A percentile compares a stretch with the other conserved stretches of the same genome.
Conservation (phyloP, 2,797 vertebrate genomes). For the Catharus ustulatus region DNA sequence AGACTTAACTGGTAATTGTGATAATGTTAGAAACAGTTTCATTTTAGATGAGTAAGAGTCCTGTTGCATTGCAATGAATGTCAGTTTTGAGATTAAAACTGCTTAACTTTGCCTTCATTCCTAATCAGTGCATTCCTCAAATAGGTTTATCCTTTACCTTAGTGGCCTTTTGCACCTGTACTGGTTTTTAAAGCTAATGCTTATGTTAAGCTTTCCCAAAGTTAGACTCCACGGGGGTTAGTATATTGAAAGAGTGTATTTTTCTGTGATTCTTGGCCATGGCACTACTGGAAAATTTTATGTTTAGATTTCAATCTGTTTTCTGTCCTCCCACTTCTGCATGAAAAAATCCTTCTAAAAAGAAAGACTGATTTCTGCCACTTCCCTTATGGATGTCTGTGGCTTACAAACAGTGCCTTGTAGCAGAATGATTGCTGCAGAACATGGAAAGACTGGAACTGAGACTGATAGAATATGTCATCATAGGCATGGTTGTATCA, state of each 20-base stretch:
- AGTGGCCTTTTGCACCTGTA: background rate
- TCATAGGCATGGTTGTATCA: background rate
- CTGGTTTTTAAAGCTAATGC: background rate
- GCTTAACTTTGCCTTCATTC: background rate
- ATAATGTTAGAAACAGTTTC: background rate
- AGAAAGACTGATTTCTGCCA: background rate
- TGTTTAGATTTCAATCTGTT: conserved; percentile 31
- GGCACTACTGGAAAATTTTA: background rate
- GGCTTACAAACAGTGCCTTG: background rate
- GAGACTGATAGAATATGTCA: background rate
- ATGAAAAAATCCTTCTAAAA: background rate
- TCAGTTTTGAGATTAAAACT: background rate
- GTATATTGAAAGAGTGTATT: background rate
- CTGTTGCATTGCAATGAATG: background rate
- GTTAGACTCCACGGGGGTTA: background rate
- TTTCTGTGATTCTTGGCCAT: conserved; percentile 7
- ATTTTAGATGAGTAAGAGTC: background rate
- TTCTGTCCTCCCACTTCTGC: background rate
- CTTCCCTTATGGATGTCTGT: background rate
- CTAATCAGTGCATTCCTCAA: background rate
- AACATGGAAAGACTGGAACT: background rate
- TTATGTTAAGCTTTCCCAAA: background rate
- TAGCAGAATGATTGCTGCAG: background rate
- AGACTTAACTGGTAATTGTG: background rate
- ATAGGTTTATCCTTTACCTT: background rate